Evolutionary conservation across 2,888 invertebrate genomes (phyloP), one percentile per base, ranked within the genome.

Genomic region (Rugalucina vietnamica): DNA sequence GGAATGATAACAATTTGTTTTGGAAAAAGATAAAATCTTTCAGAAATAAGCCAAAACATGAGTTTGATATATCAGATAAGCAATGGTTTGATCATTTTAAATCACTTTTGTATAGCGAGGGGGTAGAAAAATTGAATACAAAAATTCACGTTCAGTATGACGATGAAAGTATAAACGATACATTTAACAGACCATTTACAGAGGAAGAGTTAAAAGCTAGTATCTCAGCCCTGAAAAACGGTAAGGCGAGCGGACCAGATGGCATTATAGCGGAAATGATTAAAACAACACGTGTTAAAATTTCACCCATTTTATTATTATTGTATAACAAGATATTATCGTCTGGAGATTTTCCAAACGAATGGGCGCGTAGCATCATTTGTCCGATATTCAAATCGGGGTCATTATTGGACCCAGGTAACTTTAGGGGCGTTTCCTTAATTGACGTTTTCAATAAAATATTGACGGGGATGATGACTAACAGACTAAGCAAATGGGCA

Each of bases 351-450:
- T 18, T 54, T 21, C n/a, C 54, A 18, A 21, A 18, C 4, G 10
- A 54, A 5, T 54, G 54, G 54, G 14, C 54, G 4, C 14, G 4
- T 4, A 21, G 54, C n/a, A 54, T 54, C 54, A 14, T 54, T 18
- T 54, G 54, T 54, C 54, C 54, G n/a, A 54, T 54, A 54, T 54
- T 54, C n/a, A 54, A 54, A 54, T 54, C 54, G 10, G 54, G 21
- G 21, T 54, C 54, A 54, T 18, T 54, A 4, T 54, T 21, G 21
- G 54, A 54, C 54, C 54, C 54, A 21, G n/a, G 54, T 54, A 54
- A 54, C n/a, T 54, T 54, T n/a, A 54, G 54, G n/a, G 2, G 71
- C 27, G 24, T 71, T n/a, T 71, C 71, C n/a, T 34, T 71, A 71
- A 39, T 71, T 37, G 37, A 71, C n/a, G 37, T 71, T 37, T 18